Conservation (phyloP, 2,888 invertebrate species). For the Andrena hattorfiana region DNA sequence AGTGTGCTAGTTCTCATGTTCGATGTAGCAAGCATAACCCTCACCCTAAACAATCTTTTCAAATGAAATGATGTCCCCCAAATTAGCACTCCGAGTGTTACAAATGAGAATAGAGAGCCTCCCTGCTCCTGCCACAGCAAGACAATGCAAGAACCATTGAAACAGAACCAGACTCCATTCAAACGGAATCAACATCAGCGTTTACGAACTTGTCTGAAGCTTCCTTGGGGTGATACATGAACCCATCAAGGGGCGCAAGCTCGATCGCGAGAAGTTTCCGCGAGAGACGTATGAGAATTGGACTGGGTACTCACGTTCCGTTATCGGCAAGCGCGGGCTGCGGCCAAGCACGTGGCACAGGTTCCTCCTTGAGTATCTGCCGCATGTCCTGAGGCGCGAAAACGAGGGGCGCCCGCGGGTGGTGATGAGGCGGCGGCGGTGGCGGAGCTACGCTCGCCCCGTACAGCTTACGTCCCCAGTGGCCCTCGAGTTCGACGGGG, state of each 20-base stretch:
- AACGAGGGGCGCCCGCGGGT: conserved; percentile 82
- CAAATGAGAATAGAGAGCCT: neutral
- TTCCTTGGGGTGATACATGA: neutral
- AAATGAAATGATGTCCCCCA: neutral
- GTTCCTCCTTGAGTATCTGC: conserved; percentile 84
- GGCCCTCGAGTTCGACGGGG: conserved; percentile 83
- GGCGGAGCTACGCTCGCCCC: conserved; percentile 84
- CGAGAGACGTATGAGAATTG: neutral
- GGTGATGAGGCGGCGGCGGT: conserved; percentile 84
- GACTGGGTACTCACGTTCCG: conserved; percentile 79
- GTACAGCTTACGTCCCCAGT: conserved; percentile 83
- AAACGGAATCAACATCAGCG: too few species aligned
- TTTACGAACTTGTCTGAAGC: neutral
- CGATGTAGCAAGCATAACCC: too few species aligned
- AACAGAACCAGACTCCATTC: too few species aligned
- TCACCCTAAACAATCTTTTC: neutral
- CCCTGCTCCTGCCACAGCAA: neutral
- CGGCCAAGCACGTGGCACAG: conserved; percentile 83
- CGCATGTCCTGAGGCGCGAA: conserved; percentile 84
- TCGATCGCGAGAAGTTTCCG: too few species aligned
- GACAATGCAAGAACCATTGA: neutral
- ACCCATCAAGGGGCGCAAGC: neutral
- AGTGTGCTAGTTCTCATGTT: too few species aligned
- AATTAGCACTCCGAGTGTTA: neutral
- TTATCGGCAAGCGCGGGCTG: conserved; percentile 83